Evolutionary conservation across 2,113 vertebrate species (phyloP).

Genomic region (Phrynocephalus versicolor): DNA sequence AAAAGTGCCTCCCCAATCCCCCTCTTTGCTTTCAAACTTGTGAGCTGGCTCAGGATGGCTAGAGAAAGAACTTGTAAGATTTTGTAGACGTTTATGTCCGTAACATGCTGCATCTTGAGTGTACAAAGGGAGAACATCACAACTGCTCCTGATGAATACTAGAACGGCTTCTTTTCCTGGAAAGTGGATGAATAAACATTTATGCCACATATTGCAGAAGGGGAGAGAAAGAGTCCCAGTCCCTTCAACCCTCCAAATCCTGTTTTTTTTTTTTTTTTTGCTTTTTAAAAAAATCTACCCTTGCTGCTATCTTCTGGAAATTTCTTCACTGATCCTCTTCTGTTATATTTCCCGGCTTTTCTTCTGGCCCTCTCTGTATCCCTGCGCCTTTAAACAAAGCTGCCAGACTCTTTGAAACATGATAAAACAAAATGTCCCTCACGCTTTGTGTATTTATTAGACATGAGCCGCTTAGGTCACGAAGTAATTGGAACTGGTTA

Average conservation of each 20-base stretch:
- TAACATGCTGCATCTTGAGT: background rate
- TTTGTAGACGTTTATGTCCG: background rate
- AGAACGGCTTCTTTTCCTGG: background rate
- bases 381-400: slow-evolving; percentile 37
- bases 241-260: no score
- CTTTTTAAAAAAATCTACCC: background rate
- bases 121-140: no score
- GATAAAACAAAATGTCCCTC: slow-evolving; percentile 10
- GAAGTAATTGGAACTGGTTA: slow-evolving; percentile 73
- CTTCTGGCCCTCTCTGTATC: background rate
- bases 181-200: background rate
- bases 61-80: background rate
- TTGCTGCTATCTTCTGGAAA: background rate
- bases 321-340: slow-evolving; percentile 4
- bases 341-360: slow-evolving; percentile 34
- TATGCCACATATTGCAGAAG: background rate
- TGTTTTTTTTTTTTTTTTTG: no score
- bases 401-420: slow-evolving; percentile 12
- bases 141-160: no score
- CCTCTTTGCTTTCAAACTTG: background rate
- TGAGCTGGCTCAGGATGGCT: background rate
- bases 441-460: slow-evolving; percentile 30
- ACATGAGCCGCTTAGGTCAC: slow-evolving; percentile 73
- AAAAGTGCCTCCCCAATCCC: no score
- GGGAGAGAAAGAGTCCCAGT: no score